These are phyloP conservation scores for human (Homo sapiens) DNA, from an alignment of 2,113 vertebrate genomes.

Conservation along the genomic window DNA sequence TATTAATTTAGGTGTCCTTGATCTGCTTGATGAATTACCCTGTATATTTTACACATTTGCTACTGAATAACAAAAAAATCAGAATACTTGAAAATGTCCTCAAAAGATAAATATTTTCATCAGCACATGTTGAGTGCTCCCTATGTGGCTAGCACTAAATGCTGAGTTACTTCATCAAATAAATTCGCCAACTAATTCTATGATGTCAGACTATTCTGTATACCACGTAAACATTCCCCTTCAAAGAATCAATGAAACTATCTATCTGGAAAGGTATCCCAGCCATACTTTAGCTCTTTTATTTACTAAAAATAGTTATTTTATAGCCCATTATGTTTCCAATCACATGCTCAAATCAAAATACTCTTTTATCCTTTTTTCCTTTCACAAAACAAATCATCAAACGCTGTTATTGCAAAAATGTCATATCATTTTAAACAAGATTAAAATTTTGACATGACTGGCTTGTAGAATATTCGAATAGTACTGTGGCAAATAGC, in stretches of 20 bases:
- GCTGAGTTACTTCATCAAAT: neutral
- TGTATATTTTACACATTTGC: neutral
- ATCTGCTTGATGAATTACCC: neutral
- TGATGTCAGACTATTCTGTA: neutral
- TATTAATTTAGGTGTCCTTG: slow-evolving; percentile 32
- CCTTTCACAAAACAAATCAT: slow-evolving; percentile 56
- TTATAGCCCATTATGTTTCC: slow-evolving; percentile 8
- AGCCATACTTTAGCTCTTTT: neutral
- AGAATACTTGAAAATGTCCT: neutral
- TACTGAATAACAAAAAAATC: neutral
- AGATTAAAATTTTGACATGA: neutral
- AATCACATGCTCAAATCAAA: neutral
- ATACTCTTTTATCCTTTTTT: slow-evolving; percentile 42
- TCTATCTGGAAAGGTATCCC: neutral
- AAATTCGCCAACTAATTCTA: neutral
- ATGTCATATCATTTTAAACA: slow-evolving; percentile 22
- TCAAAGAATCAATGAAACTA: neutral
- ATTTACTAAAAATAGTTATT: neutral
- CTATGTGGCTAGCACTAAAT: neutral
- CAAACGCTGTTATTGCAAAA: slow-evolving; percentile 34
- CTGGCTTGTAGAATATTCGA: slow-evolving; percentile 16
- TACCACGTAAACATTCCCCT: neutral
- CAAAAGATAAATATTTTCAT: neutral
- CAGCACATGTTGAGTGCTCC: neutral
- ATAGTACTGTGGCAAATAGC: neutral